These are phyloP conservation scores for Pelodytes ibericus DNA, from an alignment of 2,797 vertebrate species.

Conservation along the genomic window DNA sequence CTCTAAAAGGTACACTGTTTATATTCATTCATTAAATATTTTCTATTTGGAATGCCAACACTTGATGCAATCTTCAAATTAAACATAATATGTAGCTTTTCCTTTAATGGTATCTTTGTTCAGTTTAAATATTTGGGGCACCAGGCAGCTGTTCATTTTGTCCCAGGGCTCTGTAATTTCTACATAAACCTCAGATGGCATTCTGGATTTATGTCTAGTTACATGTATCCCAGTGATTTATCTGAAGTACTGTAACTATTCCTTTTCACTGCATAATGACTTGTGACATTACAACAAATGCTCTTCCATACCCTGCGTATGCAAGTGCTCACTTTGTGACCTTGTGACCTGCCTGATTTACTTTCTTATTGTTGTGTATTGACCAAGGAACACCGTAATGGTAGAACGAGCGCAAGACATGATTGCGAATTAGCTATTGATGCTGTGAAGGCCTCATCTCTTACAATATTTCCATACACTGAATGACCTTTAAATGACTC, in stretches of 20 bases:
- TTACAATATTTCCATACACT: constrained; percentile 6
- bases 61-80: too few species aligned
- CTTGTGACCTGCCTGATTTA: constrained; percentile 21
- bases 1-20: too few species aligned
- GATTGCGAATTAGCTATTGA: constrained; percentile 46
- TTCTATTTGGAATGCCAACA: too few species aligned
- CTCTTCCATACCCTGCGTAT: neutral
- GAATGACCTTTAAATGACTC: constrained; percentile 20
- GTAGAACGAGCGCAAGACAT: constrained; percentile 1
- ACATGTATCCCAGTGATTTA: too few species aligned
- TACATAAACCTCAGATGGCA: too few species aligned
- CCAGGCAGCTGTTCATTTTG: too few species aligned
- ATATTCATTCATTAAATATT: too few species aligned
- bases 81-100: too few species aligned
- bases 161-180: too few species aligned
- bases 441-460: neutral
- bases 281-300: neutral
- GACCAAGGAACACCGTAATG: neutral
- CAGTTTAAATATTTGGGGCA: too few species aligned
- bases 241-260: neutral
- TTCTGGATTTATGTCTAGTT: too few species aligned
- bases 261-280: neutral
- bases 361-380: constrained; percentile 1
- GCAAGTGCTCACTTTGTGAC: neutral
- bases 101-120: too few species aligned